Base-by-base conservation (phyloP, 1,140 invertebrate genomes). In the Fopius arisanus region DNA sequence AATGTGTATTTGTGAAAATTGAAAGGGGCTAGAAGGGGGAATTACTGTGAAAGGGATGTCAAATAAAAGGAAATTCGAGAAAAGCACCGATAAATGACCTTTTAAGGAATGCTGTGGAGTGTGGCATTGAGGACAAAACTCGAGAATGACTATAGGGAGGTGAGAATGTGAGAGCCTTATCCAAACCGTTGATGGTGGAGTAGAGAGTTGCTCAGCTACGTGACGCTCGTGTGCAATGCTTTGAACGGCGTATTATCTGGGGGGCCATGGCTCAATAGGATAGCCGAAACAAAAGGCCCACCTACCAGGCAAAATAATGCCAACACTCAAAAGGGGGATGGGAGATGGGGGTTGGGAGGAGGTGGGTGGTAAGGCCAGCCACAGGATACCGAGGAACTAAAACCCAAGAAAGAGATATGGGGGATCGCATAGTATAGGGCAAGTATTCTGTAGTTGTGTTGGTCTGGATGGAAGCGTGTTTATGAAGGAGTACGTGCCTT, bases 281-380 rank as follows among this genome's bases (percentile, higher is more conserved):
- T 78, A 78, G 78, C 79, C 81, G 83, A 83, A 85, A 85, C 84
- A 85, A 84, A 85, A 80, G 78, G 80, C 75, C 10, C 48, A 59
- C 54, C 82, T 79, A 77, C 77, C 76, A 78, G 77, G 79, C 78
- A 84, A 85, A 85, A 85, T 85, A 85, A 85, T 80, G 80, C 80
- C 77, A 79, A 84, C 83, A 81, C 82, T 83, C 82, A 79, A 79
- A 70, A 14, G 54, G 54, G 23, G 23, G 54, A n/a, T 10, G 16
- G 43, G 16, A n/a, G 43, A n/a, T 3, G 43, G 33, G 33, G 5
- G 33, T 4, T 12, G 5, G 33, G 33, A 48, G 43, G 43, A n/a
- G 43, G 43, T 9, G 16, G 43, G 43, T 6, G 16, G 43, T 3
- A n/a, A n/a, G 16, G 54, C 7, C 14, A 48, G 43, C n/a, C 43